A percentile compares a stretch with the other conserved stretches of the same genome.
Evolutionary conservation across 1,140 invertebrate species (phyloP).

Genomic region (Drosophila melanica): DNA sequence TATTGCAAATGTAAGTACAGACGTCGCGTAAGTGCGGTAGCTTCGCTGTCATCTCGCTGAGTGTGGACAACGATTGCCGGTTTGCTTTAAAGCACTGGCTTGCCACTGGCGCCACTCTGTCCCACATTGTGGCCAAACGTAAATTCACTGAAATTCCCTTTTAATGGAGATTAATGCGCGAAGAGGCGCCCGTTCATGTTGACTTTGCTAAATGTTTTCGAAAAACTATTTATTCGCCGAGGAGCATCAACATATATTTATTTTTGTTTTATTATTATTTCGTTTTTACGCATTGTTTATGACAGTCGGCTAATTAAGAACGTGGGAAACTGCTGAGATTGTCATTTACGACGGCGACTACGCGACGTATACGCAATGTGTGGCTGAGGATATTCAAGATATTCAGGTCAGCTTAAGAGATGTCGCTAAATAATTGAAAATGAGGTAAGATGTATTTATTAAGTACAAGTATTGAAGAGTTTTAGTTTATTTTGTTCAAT

Average conservation of each 20-base stretch:
- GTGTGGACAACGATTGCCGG: conserved; percentile 10
- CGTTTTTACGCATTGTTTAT: conserved; percentile 38
- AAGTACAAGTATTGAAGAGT: no score
- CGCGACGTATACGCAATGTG: conserved; percentile 42
- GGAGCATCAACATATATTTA: conserved; percentile 40
- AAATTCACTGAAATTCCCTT: conserved; percentile 81
- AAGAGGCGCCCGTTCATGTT: conserved; percentile 48
- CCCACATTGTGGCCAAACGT: conserved; percentile 38
- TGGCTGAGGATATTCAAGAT: not conserved
- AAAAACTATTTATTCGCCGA: conserved; percentile 39
- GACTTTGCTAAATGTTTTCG: conserved; percentile 79
- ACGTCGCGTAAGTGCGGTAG: conserved; percentile 44
- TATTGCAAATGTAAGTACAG: conserved; percentile 54
- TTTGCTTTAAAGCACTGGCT: conserved; percentile 12
- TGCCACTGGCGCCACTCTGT: conserved; percentile 63
- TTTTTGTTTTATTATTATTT: conserved; percentile 37
- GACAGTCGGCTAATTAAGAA: conserved; percentile 65
- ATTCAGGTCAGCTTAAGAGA: not conserved
- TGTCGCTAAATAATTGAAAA: not conserved
- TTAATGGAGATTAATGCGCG: conserved; percentile 80
- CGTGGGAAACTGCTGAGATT: conserved; percentile 53
- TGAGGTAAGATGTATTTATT: no score
- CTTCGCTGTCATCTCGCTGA: conserved; percentile 1
- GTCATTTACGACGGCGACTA: conserved; percentile 1
- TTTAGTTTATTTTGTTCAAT: no score